Conservation (phyloP, 2,113 vertebrate species). For the Halcyon senegalensis region DNA sequence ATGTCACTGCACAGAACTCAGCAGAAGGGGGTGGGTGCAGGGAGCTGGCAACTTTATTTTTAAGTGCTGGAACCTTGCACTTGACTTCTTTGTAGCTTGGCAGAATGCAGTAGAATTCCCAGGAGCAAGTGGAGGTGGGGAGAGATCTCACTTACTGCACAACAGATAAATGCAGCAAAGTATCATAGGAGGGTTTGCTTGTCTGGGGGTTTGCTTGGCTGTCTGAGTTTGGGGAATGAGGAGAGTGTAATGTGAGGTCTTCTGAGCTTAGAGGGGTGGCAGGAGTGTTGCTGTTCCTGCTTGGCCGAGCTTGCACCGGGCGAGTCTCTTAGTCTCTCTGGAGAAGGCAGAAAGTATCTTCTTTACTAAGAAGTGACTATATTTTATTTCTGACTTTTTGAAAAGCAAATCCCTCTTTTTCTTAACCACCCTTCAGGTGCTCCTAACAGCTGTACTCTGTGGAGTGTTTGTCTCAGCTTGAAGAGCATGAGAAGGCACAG, state of each 20-base stretch:
- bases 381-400: not conserved
- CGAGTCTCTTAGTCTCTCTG: not conserved
- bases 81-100: not conserved
- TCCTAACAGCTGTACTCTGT: not conserved
- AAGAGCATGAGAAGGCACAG: not conserved
- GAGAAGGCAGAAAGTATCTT: not conserved
- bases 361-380: not conserved
- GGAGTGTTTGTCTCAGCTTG: not conserved
- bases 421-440: not conserved
- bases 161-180: not conserved
- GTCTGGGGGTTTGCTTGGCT: not conserved
- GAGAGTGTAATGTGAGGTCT: not conserved
- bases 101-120: not conserved
- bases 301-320: not conserved
- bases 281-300: not conserved
- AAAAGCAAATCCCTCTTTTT: not conserved
- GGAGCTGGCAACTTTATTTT: conserved; percentile 2
- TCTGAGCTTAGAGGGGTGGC: not conserved
- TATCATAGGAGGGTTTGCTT: rapidly evolving
- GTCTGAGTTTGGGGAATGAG: not conserved
- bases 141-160: not conserved
- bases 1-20: not conserved
- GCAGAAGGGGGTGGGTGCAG: not conserved
- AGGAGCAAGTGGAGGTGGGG: not conserved
- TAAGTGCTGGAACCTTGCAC: not conserved